Evolutionary conservation across 2,113 vertebrate species (phyloP).

Genomic region (Gymnarchus niloticus): DNA sequence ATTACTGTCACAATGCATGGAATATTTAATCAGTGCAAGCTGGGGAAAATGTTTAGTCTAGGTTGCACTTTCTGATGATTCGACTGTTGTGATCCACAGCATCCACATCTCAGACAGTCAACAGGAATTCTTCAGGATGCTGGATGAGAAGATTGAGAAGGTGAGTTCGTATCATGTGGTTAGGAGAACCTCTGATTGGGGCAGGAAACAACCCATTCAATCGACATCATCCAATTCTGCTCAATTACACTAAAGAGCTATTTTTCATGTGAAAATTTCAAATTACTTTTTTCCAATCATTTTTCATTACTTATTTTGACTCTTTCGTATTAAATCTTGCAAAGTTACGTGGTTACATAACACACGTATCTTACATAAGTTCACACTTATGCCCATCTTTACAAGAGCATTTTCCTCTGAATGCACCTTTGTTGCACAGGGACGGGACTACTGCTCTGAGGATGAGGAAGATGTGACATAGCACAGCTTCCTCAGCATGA

Average conservation of each 20-base stretch:
- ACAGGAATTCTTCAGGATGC: slow-evolving; percentile 86
- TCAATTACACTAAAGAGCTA: not conserved
- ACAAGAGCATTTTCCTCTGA: not conserved
- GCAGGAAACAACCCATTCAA: not conserved
- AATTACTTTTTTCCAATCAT: not conserved
- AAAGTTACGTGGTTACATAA: not conserved
- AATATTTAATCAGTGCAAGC: not conserved
- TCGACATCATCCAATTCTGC: not conserved
- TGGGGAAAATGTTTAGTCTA: not conserved
- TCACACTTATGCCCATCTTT: not conserved
- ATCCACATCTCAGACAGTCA: slow-evolving; percentile 88
- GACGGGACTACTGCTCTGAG: slow-evolving; percentile 93
- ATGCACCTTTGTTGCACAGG: slow-evolving; percentile 54
- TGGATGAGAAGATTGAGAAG: slow-evolving; percentile 89
- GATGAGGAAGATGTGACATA: slow-evolving; percentile 88
- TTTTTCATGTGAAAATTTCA: not conserved
- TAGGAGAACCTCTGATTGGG: not conserved
- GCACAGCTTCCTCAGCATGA: slow-evolving; percentile 36
- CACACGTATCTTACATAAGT: not conserved
- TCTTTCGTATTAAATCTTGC: not conserved
- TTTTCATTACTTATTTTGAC: not conserved
- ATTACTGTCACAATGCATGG: not conserved
- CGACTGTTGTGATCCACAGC: slow-evolving; percentile 52
- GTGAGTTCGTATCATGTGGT: slow-evolving; percentile 49
- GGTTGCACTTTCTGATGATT: not conserved